Percentiles rank a stretch among this genome's conserved stretches.
phyloP scores from a whole-genome alignment of 2,888 invertebrate genomes.

The Melinaea marsaeus region DNA sequence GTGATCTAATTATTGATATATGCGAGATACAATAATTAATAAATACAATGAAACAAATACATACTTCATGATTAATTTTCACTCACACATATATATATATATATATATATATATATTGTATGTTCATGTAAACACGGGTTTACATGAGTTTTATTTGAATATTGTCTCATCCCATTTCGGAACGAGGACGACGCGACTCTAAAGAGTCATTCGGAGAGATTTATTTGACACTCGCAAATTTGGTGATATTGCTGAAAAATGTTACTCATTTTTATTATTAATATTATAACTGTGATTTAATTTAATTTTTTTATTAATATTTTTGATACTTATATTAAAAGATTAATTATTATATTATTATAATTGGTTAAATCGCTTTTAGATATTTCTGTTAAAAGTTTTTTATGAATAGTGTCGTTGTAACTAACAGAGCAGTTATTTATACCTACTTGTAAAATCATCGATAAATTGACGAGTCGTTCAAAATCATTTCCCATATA shows the following conservation, averaged over 20 bases:
- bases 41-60: too few relatives aligned
- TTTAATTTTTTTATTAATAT: not conserved
- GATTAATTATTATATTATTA: too few relatives aligned
- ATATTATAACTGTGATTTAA: not conserved
- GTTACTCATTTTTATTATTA: constrained; percentile 21
- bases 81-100: too few relatives aligned
- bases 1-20: too few relatives aligned
- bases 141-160: constrained; percentile 14
- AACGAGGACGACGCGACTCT: constrained; percentile 32
- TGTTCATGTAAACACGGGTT: not conserved
- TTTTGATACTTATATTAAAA: too few relatives aligned
- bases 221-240: constrained; percentile 36
- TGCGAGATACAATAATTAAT: too few relatives aligned
- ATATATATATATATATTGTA: too few relatives aligned
- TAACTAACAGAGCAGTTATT: not conserved
- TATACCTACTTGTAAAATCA: not conserved
- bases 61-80: too few relatives aligned
- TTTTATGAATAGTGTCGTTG: too few relatives aligned
- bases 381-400: too few relatives aligned
- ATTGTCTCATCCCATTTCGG: constrained; percentile 20
- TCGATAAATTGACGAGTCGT: too few relatives aligned
- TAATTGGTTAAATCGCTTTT: too few relatives aligned
- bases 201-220: constrained; percentile 31
- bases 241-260: constrained; percentile 37
- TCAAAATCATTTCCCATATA: constrained; percentile 4